phyloP scores from a whole-genome alignment of 2,888 invertebrate species.

The Girardia tigrina region DNA sequence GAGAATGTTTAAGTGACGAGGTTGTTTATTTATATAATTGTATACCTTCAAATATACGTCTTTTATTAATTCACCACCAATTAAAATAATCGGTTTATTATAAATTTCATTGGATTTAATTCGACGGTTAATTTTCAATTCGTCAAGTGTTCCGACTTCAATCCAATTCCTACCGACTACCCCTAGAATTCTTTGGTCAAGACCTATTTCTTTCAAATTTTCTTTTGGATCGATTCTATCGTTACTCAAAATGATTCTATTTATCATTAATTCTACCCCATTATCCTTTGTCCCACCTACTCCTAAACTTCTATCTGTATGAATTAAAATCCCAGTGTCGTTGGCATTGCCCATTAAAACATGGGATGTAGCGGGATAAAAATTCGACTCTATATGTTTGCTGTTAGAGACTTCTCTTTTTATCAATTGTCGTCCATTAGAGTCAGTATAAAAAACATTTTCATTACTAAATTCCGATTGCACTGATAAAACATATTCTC shows the following conservation, averaged over 20 bases:
- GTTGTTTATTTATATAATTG: background rate
- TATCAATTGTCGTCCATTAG: slow-evolving; percentile 75
- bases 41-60: background rate
- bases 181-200: background rate
- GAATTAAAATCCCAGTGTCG: background rate
- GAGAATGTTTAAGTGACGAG: slow-evolving; percentile 38
- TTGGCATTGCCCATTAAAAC: background rate
- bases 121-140: background rate
- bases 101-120: background rate
- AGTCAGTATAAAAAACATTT: slow-evolving; percentile 78
- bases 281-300: background rate
- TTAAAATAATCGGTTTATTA: background rate
- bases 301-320: background rate
- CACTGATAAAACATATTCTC: slow-evolving; percentile 68
- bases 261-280: background rate
- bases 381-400: background rate
- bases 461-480: slow-evolving; percentile 50
- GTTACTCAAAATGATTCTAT: background rate
- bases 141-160: background rate
- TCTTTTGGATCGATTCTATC: background rate
- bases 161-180: background rate
- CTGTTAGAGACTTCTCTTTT: slow-evolving; percentile 52
- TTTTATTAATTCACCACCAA: background rate
- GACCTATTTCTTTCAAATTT: background rate
- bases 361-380: background rate